Base-by-base conservation (phyloP, 2,113 vertebrate genomes). In the Stomatorhinus ivindoensis region DNA sequence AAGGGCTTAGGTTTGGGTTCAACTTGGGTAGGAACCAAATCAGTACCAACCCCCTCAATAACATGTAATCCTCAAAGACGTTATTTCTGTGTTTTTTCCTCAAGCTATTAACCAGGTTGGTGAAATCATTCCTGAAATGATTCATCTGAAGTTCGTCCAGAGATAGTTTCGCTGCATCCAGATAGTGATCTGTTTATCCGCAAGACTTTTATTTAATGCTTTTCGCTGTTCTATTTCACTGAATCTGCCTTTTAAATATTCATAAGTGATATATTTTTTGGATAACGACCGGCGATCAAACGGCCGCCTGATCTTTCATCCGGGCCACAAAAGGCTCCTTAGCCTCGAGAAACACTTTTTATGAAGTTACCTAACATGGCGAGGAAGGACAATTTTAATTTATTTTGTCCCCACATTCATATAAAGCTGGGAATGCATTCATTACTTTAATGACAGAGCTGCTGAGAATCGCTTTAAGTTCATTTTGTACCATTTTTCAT, bases 371-470 rank as follows among this genome's bases (percentile, higher is more conserved):
- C 47, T 90, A 73, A 88, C 86, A 44, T 65, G n/a, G 65, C 47
- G 58, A 73, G 42, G 73, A 46, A 85, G 69, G 39, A 17, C 51
- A 39, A 11, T 89, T 88, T 55, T 76, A 15, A 65, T 88, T 55
- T 53, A 89, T 88, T 86, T 44, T 46, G 83, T 19, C 39, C 88
- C 89, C 86, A 61, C 89, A 53, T 65, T 87, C 46, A 87, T 53
- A 39, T 89, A 39, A 80, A 80, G 89, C 50, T 90, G 58, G n/a
- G 51, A 69, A 91, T 88, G 47, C 89, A 87, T 89, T 90, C 13
- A 90, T 90, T 92, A 88, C 89, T 90, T 51, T 83, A 76, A 48
- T 55, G 89, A 69, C 39, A 82, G 82, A 90, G 89, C 86, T 50
- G 61, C 35, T 39, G 65, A 88, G 69, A 53, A 87, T 91, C 55